Conservation (phyloP, 2,888 invertebrate species). For the Anthophora plumipes region DNA sequence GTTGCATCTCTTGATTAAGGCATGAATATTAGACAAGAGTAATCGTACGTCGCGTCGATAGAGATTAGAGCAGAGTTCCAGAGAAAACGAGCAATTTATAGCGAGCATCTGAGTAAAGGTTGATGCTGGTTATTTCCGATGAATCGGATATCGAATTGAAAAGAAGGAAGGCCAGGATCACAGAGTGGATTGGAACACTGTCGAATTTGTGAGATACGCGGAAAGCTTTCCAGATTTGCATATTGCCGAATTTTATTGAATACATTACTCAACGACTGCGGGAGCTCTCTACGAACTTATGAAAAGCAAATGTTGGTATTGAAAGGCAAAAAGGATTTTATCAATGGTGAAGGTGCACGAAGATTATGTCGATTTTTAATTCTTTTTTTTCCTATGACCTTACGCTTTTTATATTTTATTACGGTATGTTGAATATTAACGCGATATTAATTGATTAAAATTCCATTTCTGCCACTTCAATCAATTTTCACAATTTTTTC, state of each 20-base stretch:
- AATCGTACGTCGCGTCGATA: neutral
- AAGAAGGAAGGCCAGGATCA: conserved; percentile 42
- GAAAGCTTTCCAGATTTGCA: conserved; percentile 66
- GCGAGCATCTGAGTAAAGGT: conserved; percentile 45
- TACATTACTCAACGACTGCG: conserved; percentile 63
- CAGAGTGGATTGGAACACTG: conserved; percentile 52
- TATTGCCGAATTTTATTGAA: conserved; percentile 70
- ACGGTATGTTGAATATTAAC: too few relatives aligned
- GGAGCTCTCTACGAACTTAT: conserved; percentile 32
- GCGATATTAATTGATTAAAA: neutral
- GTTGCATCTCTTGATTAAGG: neutral
- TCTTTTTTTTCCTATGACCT: neutral
- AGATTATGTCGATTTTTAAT: neutral
- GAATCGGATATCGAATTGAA: conserved; percentile 66
- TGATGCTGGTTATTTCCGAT: conserved; percentile 61
- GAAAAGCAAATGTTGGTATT: conserved; percentile 41
- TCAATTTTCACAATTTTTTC: neutral
- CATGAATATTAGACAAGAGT: neutral
- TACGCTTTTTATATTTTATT: neutral
- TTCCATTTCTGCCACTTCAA: too few relatives aligned
- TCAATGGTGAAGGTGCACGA: conserved; percentile 6
- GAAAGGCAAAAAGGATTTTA: conserved; percentile 17
- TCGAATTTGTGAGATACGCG: conserved; percentile 61
- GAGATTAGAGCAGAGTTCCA: conserved; percentile 11
- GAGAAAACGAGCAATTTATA: conserved; percentile 36